A percentile compares a stretch with the other conserved stretches of the same genome.
These are phyloP conservation scores for Fregetta grallaria DNA, from an alignment of 2,113 vertebrate genomes.

Conservation along the genomic window DNA sequence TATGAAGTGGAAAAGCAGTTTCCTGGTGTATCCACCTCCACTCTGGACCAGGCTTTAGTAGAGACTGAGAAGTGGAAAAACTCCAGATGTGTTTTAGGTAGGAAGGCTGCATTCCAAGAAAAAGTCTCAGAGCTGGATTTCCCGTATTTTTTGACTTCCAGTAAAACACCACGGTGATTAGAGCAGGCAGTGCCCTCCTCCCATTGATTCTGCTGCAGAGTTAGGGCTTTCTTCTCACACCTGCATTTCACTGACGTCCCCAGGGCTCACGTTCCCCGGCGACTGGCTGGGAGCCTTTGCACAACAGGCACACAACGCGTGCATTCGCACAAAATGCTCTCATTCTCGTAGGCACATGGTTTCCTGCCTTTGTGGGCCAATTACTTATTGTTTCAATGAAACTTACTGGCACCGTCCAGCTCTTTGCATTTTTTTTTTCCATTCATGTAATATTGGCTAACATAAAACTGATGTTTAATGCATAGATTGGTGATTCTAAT, in stretches of 20 bases:
- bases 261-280: neutral
- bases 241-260: neutral
- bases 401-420: neutral
- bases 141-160: neutral
- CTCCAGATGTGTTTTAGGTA: neutral
- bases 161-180: neutral
- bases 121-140: neutral
- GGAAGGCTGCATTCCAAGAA: neutral
- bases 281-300: neutral
- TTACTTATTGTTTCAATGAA: neutral
- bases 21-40: neutral
- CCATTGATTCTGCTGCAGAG: neutral
- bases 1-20: neutral
- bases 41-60: neutral
- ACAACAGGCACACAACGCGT: neutral
- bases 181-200: neutral
- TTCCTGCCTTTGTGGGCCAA: constrained; percentile 24
- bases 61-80: neutral
- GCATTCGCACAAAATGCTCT: neutral
- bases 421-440: neutral
- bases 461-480: neutral
- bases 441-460: neutral
- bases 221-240: neutral
- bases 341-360: neutral
- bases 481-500: neutral